Evolutionary conservation across 2,888 invertebrate species (phyloP).

Genomic region (Agrenia bidenticulata): DNA sequence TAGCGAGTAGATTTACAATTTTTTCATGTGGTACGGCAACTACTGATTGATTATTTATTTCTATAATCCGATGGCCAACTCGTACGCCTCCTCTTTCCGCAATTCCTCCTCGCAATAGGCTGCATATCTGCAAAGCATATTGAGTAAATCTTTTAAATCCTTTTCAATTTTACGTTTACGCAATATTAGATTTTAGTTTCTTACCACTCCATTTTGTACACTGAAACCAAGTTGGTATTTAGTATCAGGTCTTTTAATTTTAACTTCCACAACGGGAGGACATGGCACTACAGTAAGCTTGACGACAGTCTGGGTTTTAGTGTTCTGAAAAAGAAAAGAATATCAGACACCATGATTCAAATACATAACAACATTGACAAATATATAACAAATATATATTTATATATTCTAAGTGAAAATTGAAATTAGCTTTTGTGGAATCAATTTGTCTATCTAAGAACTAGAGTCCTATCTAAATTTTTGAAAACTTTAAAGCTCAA

Average conservation of each 20-base stretch:
- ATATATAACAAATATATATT: too few species aligned
- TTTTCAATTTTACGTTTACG: too few species aligned
- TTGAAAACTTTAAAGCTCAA: too few species aligned
- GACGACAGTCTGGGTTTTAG: constrained; percentile 97
- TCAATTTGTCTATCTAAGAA: too few species aligned
- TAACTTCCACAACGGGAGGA: constrained; percentile 98
- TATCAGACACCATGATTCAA: too few species aligned
- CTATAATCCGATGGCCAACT: constrained; percentile 98
- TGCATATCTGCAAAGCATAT: constrained; percentile 90
- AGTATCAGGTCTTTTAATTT: constrained; percentile 97
- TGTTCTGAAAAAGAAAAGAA: constrained; percentile 61
- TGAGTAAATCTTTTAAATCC: constrained; percentile 15
- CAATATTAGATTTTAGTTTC: too few species aligned
- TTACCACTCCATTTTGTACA: constrained; percentile 98
- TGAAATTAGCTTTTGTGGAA: too few species aligned
- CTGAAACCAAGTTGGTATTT: constrained; percentile 99
- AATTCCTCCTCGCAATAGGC: constrained; percentile 94
- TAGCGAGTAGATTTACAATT: constrained; percentile 97
- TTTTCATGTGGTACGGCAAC: constrained; percentile 99
- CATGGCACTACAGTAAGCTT: constrained; percentile 98
- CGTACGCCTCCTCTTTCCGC: constrained; percentile 98
- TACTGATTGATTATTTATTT: constrained; percentile 99
- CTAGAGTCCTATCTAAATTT: too few species aligned
- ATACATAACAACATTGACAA: too few species aligned
- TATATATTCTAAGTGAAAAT: too few species aligned